Conservation (phyloP, 2,797 vertebrate species). For the Molossus molossus region DNA sequence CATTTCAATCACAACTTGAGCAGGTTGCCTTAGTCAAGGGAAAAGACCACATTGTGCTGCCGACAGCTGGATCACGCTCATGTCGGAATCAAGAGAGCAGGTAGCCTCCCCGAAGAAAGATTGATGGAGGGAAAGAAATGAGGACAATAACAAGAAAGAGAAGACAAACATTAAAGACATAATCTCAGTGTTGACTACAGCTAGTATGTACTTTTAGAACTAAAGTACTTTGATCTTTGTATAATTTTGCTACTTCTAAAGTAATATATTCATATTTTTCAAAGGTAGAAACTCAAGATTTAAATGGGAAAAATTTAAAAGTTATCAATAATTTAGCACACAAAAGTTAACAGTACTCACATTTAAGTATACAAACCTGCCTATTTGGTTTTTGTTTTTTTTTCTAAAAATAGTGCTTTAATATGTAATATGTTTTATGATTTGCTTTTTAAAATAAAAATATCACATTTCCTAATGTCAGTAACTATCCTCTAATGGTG, state of each 20-base stretch:
- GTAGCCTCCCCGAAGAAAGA: neutral
- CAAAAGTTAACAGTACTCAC: neutral
- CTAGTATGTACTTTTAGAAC: neutral
- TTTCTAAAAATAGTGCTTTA: conserved; percentile 25
- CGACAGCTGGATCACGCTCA: neutral
- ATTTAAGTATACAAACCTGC: neutral
- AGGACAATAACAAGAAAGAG: neutral
- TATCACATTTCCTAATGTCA: conserved; percentile 59
- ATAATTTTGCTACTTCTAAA: conserved; percentile 31
- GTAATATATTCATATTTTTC: neutral
- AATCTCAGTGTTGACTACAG: neutral
- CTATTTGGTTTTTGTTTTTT: neutral
- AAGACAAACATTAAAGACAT: neutral
- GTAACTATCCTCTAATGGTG: conserved; percentile 37
- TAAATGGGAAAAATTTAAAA: conserved; percentile 21
- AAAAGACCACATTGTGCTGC: neutral
- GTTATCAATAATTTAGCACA: conserved; percentile 4
- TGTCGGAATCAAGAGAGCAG: neutral
- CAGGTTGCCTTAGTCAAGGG: neutral
- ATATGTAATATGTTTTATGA: neutral
- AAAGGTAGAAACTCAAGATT: neutral
- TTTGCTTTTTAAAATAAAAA: neutral
- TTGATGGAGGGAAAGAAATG: neutral
- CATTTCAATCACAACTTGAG: neutral
- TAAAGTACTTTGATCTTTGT: neutral